Evolutionary conservation across 1,140 invertebrate genomes (phyloP), one percentile per base, ranked within the genome.

Genomic region (Papilio machaon): DNA sequence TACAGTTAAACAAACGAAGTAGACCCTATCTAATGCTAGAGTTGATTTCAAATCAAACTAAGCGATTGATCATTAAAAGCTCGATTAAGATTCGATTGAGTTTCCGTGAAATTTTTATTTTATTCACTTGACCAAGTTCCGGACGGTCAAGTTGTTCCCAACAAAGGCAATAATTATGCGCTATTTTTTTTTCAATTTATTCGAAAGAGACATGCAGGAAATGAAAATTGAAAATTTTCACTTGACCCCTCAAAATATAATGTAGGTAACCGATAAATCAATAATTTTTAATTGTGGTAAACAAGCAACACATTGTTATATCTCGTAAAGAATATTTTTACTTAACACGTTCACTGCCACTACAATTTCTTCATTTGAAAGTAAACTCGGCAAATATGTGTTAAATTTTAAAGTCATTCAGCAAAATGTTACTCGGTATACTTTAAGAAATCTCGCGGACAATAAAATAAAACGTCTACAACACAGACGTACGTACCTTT

Each of bases 161-260:
- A 85, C 82, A 83, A 82, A 81, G 75, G 46, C 5, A 46, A 73
- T 38, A 60, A 82, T 85, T 82, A 80, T 67, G 43, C 78, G 75
- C 60, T 78, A n/a, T 47, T 80, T 64, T 58, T 80, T 46, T 74
- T 54, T 30, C 67, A 30, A 83, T 83, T 85, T 54, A 75, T 76
- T 84, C 77, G 38, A 38, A 85, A 75, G 73, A 75, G 52, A 75
- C 73, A 23, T 30, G 19, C 73, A 75, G 46, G 4, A 52, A 30
- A 49, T 30, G 17, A 15, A 47, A 10, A 23, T 75, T 49, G 47
- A 67, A 7, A 67, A 35, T 7, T 67, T 67, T 67, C 13, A 67
- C 11, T 67, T 11, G 23, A 35, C 23, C 64, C 30, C 64, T 67
- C 8, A 15, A 67, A 35, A 13, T 67, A 67, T 13, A 4, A 9